Base-by-base conservation (phyloP, 2,113 vertebrate species). In the Lepisosteus osseus region DNA sequence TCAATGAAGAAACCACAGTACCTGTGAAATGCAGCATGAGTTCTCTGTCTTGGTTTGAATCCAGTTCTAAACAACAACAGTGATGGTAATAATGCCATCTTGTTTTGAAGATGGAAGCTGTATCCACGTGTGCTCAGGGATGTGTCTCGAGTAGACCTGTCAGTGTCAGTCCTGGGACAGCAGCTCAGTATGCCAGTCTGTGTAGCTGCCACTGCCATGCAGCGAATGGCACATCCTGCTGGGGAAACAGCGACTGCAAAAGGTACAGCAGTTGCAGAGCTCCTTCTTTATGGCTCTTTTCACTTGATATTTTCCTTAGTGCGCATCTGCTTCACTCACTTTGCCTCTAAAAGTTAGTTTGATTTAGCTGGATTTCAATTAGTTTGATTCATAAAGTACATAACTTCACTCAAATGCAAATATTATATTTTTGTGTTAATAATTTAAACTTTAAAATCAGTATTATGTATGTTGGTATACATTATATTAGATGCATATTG, bases 201-300 rank as follows among this genome's bases (percentile, higher is more conserved):
- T 0, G 94, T 88, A 0, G 93, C 84, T 0, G 92, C 97, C 0
- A 99, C 97, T 0, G 97, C 96, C 0, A 98, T 99, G 97, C 97
- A 99, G 79, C 72, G 93, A 73, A 94, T 99, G 97, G 96, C 97
- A 71, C 96, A 99, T 0, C 83, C 87, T 0, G 93, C 96, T 0
- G 97, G 97, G 11, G 97, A 99, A 76, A 87, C 74, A 0, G 96
- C 96, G 0, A 97, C 96, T 0, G 93, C 92, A 2, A 86, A 85
- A 93, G 97, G 97, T 98, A 87, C 80, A 77, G 29, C 29, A 17
- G 5, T 5, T 15, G 43, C 2, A 40, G 14, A 4, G 3, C 54
- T 1, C 5, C 5, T 8, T 6, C 57, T 59, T 13, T 59, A n/a
- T 59, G 57, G 14, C 12, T 6, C n/a, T 13, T 59, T 59, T 5